Evolutionary conservation across 2,113 vertebrate species (phyloP).

Genomic region (Zosterops pallidus): DNA sequence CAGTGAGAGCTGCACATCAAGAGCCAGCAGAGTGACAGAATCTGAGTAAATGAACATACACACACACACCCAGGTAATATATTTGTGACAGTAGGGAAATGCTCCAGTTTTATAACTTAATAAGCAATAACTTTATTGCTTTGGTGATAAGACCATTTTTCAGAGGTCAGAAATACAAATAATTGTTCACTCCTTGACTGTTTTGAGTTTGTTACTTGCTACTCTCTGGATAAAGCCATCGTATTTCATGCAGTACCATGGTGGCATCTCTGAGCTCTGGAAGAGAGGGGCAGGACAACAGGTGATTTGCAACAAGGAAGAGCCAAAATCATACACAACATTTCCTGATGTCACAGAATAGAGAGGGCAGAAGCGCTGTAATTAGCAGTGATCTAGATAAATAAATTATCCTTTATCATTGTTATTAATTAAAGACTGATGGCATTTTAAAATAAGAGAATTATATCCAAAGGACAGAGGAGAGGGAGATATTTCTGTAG

Average conservation of each 20-base stretch:
- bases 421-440: background rate
- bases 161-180: background rate
- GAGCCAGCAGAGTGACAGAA: background rate
- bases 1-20: background rate
- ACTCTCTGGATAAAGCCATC: background rate
- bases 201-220: background rate
- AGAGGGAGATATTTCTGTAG: background rate
- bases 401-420: background rate
- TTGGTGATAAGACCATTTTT: background rate
- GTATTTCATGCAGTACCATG: background rate
- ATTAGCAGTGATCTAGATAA: background rate
- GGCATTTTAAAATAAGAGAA: background rate
- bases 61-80: rapidly evolving
- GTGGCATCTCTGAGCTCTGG: background rate
- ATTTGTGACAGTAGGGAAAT: background rate
- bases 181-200: background rate
- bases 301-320: background rate
- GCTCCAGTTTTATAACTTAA: background rate
- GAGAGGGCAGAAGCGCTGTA: background rate
- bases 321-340: background rate
- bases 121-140: background rate
- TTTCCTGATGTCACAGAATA: background rate
- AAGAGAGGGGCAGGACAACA: background rate
- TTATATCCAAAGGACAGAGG: background rate
- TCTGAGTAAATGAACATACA: no score